Evolutionary conservation across 2,888 invertebrate genomes (phyloP).

Genomic region (Hecatera dysodea): DNA sequence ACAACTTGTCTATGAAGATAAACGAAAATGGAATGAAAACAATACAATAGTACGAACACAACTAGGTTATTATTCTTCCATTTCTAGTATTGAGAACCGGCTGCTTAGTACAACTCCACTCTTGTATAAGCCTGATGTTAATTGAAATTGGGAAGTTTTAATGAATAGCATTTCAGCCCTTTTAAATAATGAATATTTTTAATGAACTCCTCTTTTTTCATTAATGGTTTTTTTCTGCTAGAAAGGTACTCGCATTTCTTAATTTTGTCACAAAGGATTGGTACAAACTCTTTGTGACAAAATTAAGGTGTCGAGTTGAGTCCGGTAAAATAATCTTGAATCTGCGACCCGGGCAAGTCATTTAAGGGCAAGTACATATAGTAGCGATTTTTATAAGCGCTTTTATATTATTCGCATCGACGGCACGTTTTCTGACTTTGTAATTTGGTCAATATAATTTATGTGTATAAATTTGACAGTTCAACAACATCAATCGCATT

Average conservation of each 20-base stretch:
- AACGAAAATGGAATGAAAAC: conserved; percentile 27
- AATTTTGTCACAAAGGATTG: conserved; percentile 10
- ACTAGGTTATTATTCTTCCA: conserved; percentile 22
- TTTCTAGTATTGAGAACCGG: neutral
- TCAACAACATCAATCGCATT: neutral
- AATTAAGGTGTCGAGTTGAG: conserved; percentile 10
- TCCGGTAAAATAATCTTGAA: neutral
- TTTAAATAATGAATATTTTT: conserved; percentile 3
- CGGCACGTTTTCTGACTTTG: neutral
- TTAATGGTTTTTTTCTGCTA: neutral
- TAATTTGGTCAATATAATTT: too few relatives aligned
- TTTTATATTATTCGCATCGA: too few relatives aligned
- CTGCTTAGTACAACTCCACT: neutral
- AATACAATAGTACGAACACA: neutral
- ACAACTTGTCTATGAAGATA: neutral
- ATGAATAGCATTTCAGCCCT: conserved; percentile 13
- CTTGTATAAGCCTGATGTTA: conserved; percentile 4
- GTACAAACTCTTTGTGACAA: neutral
- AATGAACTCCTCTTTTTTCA: conserved; percentile 3
- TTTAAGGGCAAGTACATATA: neutral
- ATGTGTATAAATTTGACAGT: neutral
- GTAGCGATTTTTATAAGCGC: too few relatives aligned
- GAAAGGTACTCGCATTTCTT: neutral
- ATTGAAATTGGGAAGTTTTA: conserved; percentile 23
- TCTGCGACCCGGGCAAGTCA: neutral